Evolutionary conservation across 2,888 invertebrate species (phyloP).

Genomic region (Drosophila fulvimacula): DNA sequence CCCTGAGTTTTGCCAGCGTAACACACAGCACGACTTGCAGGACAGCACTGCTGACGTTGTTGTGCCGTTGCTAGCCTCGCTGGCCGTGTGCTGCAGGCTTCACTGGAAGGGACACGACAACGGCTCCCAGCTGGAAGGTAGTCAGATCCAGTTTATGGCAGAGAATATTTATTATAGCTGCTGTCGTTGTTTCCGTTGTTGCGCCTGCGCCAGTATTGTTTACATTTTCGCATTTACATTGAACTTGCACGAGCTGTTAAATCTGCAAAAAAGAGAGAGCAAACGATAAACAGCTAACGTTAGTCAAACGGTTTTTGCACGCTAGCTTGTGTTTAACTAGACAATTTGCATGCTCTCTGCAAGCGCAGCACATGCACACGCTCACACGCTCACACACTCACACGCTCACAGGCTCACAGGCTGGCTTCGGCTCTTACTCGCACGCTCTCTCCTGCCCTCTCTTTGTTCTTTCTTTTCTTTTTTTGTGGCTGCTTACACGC

Average conservation of each 20-base stretch:
- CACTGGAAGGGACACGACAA: conserved; percentile 50
- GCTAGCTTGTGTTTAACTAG: neutral
- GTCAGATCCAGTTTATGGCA: conserved; percentile 62
- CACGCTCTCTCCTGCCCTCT: conserved; percentile 16
- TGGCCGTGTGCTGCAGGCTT: conserved; percentile 53
- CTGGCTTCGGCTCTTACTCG: conserved; percentile 12
- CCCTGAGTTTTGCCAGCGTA: conserved; percentile 73
- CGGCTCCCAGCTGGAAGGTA: conserved; percentile 57
- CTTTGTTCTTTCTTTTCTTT: neutral
- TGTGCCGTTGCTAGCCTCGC: conserved; percentile 45
- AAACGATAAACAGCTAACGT: conserved; percentile 11
- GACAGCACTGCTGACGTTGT: conserved; percentile 72
- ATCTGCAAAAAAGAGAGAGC: conserved; percentile 37
- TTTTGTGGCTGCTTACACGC: conserved; percentile 39
- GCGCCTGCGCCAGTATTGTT: conserved; percentile 77
- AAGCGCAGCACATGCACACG: conserved; percentile 6
- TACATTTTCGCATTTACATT: conserved; percentile 70
- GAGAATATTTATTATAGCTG: conserved; percentile 32
- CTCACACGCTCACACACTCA: too few species aligned
- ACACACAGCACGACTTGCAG: conserved; percentile 68
- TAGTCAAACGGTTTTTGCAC: conserved; percentile 7
- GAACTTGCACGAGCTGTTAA: conserved; percentile 46
- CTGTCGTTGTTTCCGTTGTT: conserved; percentile 48
- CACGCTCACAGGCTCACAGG: too few species aligned
- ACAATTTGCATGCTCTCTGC: conserved; percentile 5